Conservation (phyloP, 2,888 invertebrate species). For the Augochlorella aurata region DNA sequence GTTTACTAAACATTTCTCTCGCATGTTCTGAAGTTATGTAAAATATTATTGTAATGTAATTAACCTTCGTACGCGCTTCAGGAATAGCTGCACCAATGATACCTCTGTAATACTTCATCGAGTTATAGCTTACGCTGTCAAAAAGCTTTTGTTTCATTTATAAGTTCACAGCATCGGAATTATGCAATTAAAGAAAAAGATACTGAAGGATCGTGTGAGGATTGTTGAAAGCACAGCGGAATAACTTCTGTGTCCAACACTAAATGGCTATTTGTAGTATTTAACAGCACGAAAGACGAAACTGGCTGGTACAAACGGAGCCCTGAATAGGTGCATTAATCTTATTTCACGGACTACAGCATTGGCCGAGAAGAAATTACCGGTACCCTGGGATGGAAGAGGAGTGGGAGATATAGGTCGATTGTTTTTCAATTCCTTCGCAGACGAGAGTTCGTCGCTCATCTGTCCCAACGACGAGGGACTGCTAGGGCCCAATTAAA, state of each 20-base stretch:
- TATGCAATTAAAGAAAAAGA: no score
- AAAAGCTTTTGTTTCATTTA: no score
- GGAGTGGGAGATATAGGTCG: not conserved
- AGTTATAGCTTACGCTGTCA: no score
- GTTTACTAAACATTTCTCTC: no score
- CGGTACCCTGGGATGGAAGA: slow-evolving; percentile 33
- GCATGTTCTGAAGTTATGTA: no score
- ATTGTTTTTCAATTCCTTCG: slow-evolving; percentile 44
- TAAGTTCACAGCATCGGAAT: no score
- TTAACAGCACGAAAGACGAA: not conserved
- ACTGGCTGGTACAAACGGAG: not conserved
- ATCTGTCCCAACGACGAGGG: not conserved
- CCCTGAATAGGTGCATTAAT: not conserved
- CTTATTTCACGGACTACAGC: not conserved
- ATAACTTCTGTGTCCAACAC: not conserved
- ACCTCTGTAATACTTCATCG: no score
- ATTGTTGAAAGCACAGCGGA: not conserved
- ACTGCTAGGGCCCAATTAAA: slow-evolving; percentile 45
- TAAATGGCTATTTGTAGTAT: not conserved
- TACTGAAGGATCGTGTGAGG: not conserved
- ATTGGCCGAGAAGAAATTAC: slow-evolving; percentile 35
- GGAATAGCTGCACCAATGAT: no score
- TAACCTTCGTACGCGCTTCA: no score
- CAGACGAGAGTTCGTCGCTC: slow-evolving; percentile 2
- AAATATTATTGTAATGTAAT: no score